phyloP scores from a whole-genome alignment of 2,113 vertebrate species.

The Urocynchramus pylzowi region DNA sequence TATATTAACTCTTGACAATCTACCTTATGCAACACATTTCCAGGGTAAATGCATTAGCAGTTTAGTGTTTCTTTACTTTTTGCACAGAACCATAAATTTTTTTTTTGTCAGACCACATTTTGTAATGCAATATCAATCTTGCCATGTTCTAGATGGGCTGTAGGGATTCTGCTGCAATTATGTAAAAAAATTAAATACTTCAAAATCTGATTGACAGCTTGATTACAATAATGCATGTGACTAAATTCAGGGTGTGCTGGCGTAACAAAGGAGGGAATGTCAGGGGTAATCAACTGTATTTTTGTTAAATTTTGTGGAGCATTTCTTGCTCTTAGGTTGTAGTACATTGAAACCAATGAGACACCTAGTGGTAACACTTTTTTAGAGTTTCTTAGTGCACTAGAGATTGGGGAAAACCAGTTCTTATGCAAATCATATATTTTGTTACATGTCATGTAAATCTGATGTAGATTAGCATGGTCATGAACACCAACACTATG shows the following conservation, averaged over 20 bases:
- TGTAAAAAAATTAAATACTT: slow-evolving; percentile 75
- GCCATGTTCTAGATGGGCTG: slow-evolving; percentile 64
- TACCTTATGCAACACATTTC: not conserved
- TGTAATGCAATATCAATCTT: slow-evolving; percentile 68
- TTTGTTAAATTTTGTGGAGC: slow-evolving; percentile 64
- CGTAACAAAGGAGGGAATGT: slow-evolving; percentile 50
- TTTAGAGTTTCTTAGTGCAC: not conserved
- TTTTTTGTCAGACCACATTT: slow-evolving; percentile 61
- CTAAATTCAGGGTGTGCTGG: slow-evolving; percentile 67
- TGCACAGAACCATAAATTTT: not conserved
- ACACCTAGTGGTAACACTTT: slow-evolving; percentile 41
- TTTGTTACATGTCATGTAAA: not conserved
- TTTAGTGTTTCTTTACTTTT: slow-evolving; percentile 35
- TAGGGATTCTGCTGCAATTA: slow-evolving; percentile 71
- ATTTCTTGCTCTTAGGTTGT: not conserved
- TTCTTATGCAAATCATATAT: not conserved
- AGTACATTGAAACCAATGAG: slow-evolving; percentile 23
- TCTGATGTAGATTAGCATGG: not conserved
- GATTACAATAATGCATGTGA: slow-evolving; percentile 75
- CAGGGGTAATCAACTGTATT: slow-evolving; percentile 70
- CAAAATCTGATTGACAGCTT: slow-evolving; percentile 73
- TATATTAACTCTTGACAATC: slow-evolving; percentile 4
- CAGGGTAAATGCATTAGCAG: not conserved
- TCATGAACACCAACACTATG: not conserved
- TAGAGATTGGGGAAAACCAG: not conserved